Base-by-base conservation (phyloP, 2,888 invertebrate species). In the Aradus depressus region DNA sequence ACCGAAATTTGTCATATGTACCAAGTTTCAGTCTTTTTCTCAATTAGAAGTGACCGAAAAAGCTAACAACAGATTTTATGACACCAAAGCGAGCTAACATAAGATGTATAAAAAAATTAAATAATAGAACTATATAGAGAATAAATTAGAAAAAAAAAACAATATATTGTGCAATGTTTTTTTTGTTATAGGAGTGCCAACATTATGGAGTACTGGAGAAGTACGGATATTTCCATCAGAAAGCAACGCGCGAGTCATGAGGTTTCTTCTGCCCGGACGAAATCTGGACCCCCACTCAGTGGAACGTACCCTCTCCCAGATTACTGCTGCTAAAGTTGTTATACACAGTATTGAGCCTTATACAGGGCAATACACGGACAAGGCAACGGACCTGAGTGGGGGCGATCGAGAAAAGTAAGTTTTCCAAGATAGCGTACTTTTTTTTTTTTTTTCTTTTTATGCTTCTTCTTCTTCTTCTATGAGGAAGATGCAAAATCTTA, bases 181-280 rank as follows among this genome's bases (percentile, higher is more conserved):
- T 37, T 6, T 14, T 3, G 39, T 60, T 58, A 32, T 60, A 70
- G 74, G 91, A 1, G 76, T 85, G 2, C 91, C 91, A 2, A 81
- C 82, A 64, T 70, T 81, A 51, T 82, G 74, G 58, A 78, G 81
- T 16, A 79, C 79, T 28, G 80, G 84, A 12, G 76, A 77, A 51
- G 79, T 92, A 4, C 78, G 81, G 61, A 74, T 90, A 52, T 84
- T 81, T 68, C 84, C 84, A 44, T 82, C 84, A 57, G 89, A 80
- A 62, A 79, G 79, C 59, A 77, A 80, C 53, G 80, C 81, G 5
- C 74, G 84, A 51, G 81, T 81, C 31, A 82, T 90, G 69, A 78
- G 81, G 16, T 90, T 90, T 66, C 80, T 90, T 53, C 81, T 90
- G 32, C 84, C 87, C 3, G 85, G 84, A 41, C 74, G 75, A 47